These are phyloP conservation scores for Phodopus roborovskii DNA, from an alignment of 2,113 vertebrate species.

Conservation along the genomic window DNA sequence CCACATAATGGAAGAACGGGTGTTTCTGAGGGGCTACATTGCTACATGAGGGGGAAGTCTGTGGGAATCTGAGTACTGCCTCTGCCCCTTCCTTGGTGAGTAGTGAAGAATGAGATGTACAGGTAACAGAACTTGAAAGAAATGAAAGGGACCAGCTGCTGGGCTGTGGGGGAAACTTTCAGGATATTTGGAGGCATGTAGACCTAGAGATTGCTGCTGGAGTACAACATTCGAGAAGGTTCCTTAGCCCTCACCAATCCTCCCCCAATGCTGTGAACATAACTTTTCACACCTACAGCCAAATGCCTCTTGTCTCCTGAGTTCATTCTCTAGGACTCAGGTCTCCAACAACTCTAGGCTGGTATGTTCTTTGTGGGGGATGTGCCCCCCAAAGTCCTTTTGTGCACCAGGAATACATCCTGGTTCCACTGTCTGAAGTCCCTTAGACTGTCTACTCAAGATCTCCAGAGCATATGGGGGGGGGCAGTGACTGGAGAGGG, in stretches of 20 bases:
- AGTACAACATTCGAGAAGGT: neutral
- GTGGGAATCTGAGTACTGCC: too few relatives aligned
- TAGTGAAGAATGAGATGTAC: too few relatives aligned
- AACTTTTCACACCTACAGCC: neutral
- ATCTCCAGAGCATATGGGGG: too few relatives aligned
- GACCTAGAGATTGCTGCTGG: neutral
- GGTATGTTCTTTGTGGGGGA: neutral
- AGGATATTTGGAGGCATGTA: neutral
- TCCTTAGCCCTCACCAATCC: neutral
- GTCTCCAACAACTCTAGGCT: neutral
- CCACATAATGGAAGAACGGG: neutral
- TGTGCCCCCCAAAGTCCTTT: too few relatives aligned
- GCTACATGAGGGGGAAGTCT: too few relatives aligned
- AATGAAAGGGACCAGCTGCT: neutral
- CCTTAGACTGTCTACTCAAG: too few relatives aligned
- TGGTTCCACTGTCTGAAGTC: too few relatives aligned
- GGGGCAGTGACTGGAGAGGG: too few relatives aligned
- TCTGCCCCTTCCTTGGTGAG: neutral
- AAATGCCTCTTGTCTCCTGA: neutral
- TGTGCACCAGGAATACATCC: too few relatives aligned
- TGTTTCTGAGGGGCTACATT: neutral
- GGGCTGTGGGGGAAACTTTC: neutral
- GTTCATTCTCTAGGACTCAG: neutral
- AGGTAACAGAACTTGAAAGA: neutral
- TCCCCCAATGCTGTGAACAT: neutral